phyloP scores from a whole-genome alignment of 2,113 vertebrate genomes.

The Nycticryphes semicollaris region DNA sequence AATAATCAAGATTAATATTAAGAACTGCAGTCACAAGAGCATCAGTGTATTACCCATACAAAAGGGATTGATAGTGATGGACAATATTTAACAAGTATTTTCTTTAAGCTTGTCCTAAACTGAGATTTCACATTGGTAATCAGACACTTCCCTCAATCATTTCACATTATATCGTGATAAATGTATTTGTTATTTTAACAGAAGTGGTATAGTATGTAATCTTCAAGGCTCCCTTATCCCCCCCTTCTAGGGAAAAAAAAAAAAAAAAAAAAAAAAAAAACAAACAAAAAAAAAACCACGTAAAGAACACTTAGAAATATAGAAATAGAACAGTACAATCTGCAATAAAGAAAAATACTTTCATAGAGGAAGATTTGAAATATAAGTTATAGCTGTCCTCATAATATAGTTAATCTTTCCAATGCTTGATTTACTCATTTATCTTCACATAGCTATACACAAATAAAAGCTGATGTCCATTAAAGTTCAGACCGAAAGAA shows the following conservation, averaged over 20 bases:
- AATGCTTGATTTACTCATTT: not conserved
- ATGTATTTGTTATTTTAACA: not conserved
- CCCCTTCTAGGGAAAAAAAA: not conserved
- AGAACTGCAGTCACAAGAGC: not conserved
- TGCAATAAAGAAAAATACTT: not conserved
- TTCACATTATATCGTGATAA: not conserved
- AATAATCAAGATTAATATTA: not conserved
- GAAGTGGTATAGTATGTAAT: not conserved
- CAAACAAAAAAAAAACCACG: not conserved
- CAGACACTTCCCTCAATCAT: not conserved
- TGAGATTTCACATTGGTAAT: not conserved
- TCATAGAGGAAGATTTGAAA: not conserved
- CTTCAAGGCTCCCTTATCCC: not conserved
- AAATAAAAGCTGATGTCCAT: not conserved
- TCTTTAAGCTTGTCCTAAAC: not conserved
- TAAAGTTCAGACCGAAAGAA: not conserved
- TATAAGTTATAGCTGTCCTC: not conserved
- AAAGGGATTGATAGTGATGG: not conserved
- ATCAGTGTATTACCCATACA: not conserved
- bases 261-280: too few species aligned
- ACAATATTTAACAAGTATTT: not conserved
- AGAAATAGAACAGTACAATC: not conserved
- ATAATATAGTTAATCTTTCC: not conserved
- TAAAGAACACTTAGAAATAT: not conserved
- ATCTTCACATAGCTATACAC: not conserved